phyloP scores from a whole-genome alignment of 2,888 invertebrate species.

The Melinaea marsaeus region DNA sequence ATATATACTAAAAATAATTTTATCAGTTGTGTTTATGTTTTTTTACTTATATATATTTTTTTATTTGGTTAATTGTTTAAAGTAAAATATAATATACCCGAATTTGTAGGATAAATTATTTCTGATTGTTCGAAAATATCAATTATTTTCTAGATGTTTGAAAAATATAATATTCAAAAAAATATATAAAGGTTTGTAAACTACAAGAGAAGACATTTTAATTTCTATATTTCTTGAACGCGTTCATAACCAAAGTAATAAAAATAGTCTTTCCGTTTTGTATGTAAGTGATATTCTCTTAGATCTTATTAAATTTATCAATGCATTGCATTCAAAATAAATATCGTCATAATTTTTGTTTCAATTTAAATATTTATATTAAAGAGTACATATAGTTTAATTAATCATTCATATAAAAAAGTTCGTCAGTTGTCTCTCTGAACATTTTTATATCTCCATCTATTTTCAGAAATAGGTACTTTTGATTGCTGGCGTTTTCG shows the following conservation, averaged over 20 bases:
- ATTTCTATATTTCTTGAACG: conserved; percentile 5
- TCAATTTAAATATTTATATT: not conserved
- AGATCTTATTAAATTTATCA: not conserved
- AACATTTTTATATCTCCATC: conserved; percentile 81
- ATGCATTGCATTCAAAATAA: not conserved
- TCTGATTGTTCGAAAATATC: too few species aligned
- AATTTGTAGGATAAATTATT: too few species aligned
- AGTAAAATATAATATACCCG: too few species aligned
- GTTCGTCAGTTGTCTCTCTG: conserved; percentile 56
- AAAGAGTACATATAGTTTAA: conserved; percentile 4
- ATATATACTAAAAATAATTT: too few species aligned
- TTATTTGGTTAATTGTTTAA: too few species aligned
- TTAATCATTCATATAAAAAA: conserved; percentile 36
- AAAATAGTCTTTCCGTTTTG: conserved; percentile 31
- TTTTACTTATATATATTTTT: too few species aligned
- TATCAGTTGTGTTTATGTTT: too few species aligned
- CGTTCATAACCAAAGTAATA: conserved; percentile 9
- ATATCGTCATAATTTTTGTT: not conserved
- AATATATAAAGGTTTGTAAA: too few species aligned
- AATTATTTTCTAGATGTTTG: too few species aligned
- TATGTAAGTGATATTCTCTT: conserved; percentile 21
- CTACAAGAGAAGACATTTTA: not conserved
- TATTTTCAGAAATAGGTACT: conserved; percentile 85
- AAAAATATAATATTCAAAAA: too few species aligned
- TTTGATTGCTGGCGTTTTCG: conserved; percentile 79